Base-by-base conservation (phyloP, 2,888 invertebrate species). In the Chrysotoxum bicinctum region DNA sequence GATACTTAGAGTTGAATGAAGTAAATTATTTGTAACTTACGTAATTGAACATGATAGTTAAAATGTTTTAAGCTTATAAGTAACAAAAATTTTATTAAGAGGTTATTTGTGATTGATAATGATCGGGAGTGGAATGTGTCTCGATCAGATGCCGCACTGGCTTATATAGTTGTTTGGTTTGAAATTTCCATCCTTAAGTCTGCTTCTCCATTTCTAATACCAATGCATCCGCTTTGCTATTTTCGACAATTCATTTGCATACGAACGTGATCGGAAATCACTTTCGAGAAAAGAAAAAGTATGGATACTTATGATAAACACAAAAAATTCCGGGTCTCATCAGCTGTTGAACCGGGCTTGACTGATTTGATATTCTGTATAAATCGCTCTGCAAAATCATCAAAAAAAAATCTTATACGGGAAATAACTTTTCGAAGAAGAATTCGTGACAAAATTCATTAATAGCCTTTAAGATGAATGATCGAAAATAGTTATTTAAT, bases 191-290 rank as follows among this genome's bases (percentile, higher is more conserved):
- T 5, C 48, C 10, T 8, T 35, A 74, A 70, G 64, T 58, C 58
- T 19, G 19, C 26, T 78, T 43, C 23, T 74, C 43, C 70, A 43
- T 70, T 64, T 50, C 58, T 62, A 35, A 26, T n/a, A n/a, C 23
- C 8, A 32, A 40, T 0, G 40, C 45, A 60, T 60, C 64, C 64
- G 64, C 45, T 35, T 64, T 43, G 56, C n/a, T 45, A 54, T 77
- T 56, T 50, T 66, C 9, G 21, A 40, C 45, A 56, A 64, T 10
- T 1, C 3, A 75, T 79, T 79, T 76, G 60, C 75, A 66, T 79
- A 64, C 6, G 50, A 40, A 84, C 84, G 84, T 84, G 84, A 79
- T 52, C 14, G 10, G 84, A 79, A 76, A 66, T 23, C 12, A 40
- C 54, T 64, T 78, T 77, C 54, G 48, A 23, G 52, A 48, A 14